phyloP scores from a whole-genome alignment of 2,797 vertebrate species.

The Sciurus vulgaris region DNA sequence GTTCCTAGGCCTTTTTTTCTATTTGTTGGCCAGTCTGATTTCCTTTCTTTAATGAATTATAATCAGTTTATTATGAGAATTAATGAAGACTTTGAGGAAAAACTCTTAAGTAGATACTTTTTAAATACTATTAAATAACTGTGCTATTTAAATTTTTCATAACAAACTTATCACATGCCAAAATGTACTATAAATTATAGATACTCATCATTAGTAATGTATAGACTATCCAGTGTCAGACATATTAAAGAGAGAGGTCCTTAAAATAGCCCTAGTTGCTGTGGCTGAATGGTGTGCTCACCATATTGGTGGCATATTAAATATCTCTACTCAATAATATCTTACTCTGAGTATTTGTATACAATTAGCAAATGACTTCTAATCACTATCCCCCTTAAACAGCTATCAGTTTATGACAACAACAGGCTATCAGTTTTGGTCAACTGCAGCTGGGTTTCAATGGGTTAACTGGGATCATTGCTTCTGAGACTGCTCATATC shows the following conservation, averaged over 20 bases:
- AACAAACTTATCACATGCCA: slow-evolving; percentile 59
- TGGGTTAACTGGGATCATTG: slow-evolving; percentile 89
- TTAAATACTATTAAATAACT: slow-evolving; percentile 55
- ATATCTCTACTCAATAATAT: slow-evolving; percentile 72
- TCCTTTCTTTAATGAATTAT: slow-evolving; percentile 30
- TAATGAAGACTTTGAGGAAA: slow-evolving; percentile 37
- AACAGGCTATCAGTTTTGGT: slow-evolving; percentile 81
- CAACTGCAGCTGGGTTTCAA: slow-evolving; percentile 84
- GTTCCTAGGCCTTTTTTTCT: neutral
- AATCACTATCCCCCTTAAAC: slow-evolving; percentile 76
- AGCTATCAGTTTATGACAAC: slow-evolving; percentile 72
- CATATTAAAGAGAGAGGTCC: slow-evolving; percentile 36
- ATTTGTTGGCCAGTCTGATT: neutral
- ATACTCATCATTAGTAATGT: slow-evolving; percentile 74
- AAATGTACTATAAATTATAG: slow-evolving; percentile 70
- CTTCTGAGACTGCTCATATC: slow-evolving; percentile 86
- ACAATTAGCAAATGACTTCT: slow-evolving; percentile 76
- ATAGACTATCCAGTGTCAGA: slow-evolving; percentile 68
- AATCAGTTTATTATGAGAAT: slow-evolving; percentile 45
- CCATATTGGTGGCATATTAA: slow-evolving; percentile 43
- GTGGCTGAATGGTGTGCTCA: neutral
- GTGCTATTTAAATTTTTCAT: slow-evolving; percentile 59
- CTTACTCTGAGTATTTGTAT: slow-evolving; percentile 69
- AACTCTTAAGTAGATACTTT: slow-evolving; percentile 61
- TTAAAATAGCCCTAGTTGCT: neutral